Evolutionary conservation across 2,797 vertebrate genomes (phyloP), one percentile per base, ranked within the genome.

Genomic region (Netta rufina): DNA sequence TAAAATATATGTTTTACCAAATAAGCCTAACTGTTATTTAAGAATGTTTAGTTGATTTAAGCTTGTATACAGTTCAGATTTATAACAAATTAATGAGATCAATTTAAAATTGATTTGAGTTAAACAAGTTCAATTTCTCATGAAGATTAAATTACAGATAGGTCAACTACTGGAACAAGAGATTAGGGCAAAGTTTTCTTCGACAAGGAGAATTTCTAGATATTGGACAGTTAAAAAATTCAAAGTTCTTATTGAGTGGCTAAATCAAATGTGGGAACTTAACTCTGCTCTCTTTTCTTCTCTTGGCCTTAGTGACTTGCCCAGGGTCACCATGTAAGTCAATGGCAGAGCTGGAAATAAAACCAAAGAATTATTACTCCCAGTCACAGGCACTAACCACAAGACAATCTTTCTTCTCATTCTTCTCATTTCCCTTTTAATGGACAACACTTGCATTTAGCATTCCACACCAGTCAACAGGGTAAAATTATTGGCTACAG

Each of bases 361-460:
- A 93, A 81, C 66, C 32, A 13, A 88, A 95, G 91, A 94, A 57
- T 96, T 97, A 95, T 93, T 78, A n/a, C 82, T 95, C 69, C 69
- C 85, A 76, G 84, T 80, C 81, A 83, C 49, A 92, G 83, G 39
- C 92, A 73, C 87, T 91, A 93, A 92, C 66, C 78, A 53, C 54
- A 66, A 77, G 90, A 87, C 74, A 89, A 41, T 88, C 89, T 92
- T 94, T 94, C 74, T 94, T 69, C 56, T 90, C 62, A 76, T 96
- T 96, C 77, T 94, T 65, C 56, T 90, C 66, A 76, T 96, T 96
- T 96, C 64, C 72, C 64, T 92, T 94, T 95, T 96, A 95, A 95
- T 92, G 89, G 91, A 94, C 92, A 90, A 72, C 69, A 33, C 92
- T 96, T 91, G 70, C 51, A 45, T 84, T 91, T 92, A 90, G 57